These are phyloP conservation scores for Spermophilus dauricus DNA, from an alignment of 2,113 vertebrate genomes.

Conservation along the genomic window DNA sequence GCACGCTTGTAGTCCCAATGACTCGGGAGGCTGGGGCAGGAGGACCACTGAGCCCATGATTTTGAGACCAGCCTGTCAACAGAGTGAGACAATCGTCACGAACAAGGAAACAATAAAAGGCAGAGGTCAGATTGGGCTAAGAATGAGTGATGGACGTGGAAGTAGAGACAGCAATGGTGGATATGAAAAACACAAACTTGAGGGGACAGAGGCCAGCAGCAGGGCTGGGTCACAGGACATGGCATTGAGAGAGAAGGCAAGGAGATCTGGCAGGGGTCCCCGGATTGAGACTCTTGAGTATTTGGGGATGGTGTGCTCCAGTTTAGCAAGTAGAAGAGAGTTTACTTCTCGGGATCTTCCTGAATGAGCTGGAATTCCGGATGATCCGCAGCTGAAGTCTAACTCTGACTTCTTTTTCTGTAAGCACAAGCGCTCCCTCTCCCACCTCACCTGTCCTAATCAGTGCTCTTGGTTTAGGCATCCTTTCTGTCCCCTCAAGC, in stretches of 20 bases:
- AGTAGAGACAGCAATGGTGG: neutral
- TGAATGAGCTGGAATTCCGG: neutral
- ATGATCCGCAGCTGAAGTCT: fast-evolving
- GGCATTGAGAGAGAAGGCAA: neutral
- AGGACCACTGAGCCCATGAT: neutral
- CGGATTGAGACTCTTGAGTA: neutral
- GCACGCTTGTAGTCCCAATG: neutral
- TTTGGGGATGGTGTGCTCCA: neutral
- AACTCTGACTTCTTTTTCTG: neutral
- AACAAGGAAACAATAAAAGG: neutral
- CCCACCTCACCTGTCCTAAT: neutral
- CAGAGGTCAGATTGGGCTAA: neutral
- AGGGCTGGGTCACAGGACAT: neutral
- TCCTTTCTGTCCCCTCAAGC: neutral
- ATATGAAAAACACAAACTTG: neutral
- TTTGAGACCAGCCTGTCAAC: neutral
- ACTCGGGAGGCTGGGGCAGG: neutral
- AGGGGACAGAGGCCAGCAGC: fast-evolving
- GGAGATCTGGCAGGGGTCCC: too few relatives aligned
- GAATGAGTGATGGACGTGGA: neutral
- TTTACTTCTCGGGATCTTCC: neutral
- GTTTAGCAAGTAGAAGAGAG: neutral
- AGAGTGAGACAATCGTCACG: neutral
- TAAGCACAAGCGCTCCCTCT: fast-evolving
- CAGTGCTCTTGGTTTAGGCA: neutral